Percentiles rank a stretch among this genome's conserved stretches.
Conservation (phyloP, 2,113 vertebrate genomes). For the Orycteropus afer region DNA sequence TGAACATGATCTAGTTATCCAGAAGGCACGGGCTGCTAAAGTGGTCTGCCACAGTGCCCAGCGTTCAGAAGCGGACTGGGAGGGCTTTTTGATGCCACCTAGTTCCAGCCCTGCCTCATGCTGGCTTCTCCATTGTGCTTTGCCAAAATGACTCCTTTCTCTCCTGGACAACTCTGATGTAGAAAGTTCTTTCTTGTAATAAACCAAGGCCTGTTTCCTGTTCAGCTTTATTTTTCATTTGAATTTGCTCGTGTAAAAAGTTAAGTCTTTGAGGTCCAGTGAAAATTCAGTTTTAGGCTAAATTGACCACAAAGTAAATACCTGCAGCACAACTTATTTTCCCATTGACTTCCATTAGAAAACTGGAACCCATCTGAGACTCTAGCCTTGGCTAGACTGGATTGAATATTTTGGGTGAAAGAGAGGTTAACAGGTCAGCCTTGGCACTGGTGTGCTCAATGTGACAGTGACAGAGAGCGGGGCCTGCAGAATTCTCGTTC, state of each 20-base stretch:
- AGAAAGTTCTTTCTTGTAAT: background rate
- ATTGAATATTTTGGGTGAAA: background rate
- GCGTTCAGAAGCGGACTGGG: background rate
- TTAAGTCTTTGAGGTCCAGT: background rate
- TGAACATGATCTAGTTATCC: background rate
- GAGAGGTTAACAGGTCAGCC: background rate
- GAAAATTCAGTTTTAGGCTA: background rate
- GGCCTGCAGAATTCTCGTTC: background rate
- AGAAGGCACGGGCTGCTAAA: background rate
- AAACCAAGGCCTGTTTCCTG: background rate
- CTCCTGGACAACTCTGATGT: background rate
- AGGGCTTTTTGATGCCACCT: background rate
- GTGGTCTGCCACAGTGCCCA: rapidly evolving
- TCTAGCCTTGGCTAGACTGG: background rate
- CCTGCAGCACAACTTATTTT: background rate
- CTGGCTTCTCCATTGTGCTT: rapidly evolving
- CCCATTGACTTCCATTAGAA: background rate
- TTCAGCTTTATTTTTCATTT: background rate
- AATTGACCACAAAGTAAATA: background rate
- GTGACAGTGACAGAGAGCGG: background rate
- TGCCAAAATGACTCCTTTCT: background rate
- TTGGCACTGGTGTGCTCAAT: background rate
- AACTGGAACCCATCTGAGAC: background rate
- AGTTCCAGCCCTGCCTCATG: background rate
- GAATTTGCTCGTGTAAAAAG: background rate